Percentiles rank a stretch among this genome's conserved stretches.
phyloP scores from a whole-genome alignment of 2,113 vertebrate species.

The Jacana jacana region DNA sequence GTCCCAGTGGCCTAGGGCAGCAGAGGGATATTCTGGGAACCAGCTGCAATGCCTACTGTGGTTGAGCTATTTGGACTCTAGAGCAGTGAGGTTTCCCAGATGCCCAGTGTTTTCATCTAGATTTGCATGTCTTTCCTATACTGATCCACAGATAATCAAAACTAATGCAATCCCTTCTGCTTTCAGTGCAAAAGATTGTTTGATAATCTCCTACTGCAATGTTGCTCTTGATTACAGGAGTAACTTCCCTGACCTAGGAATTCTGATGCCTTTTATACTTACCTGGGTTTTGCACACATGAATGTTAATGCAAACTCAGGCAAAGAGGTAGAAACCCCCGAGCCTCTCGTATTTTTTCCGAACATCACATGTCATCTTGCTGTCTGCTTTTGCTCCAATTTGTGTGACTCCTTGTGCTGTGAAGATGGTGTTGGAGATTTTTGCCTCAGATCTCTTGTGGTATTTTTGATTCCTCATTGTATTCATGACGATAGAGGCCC shows the following conservation, averaged over 20 bases:
- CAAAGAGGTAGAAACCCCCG: background rate
- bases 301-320: background rate
- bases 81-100: background rate
- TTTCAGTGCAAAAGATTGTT: background rate
- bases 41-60: background rate
- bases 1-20: background rate
- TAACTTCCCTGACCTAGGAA: background rate
- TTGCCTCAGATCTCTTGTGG: constrained; percentile 14
- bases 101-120: background rate
- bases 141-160: background rate
- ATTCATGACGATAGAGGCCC: background rate
- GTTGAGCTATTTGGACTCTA: background rate
- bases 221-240: background rate
- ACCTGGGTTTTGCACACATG: background rate
- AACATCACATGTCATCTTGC: background rate
- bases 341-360: background rate
- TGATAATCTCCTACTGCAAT: background rate
- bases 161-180: background rate
- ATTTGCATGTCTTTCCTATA: background rate
- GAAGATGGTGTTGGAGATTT: background rate
- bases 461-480: background rate
- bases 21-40: background rate
- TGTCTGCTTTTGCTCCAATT: background rate
- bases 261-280: background rate
- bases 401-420: background rate